Evolutionary conservation across 2,888 invertebrate genomes (phyloP).

Genomic region (Torymus tubicola): DNA sequence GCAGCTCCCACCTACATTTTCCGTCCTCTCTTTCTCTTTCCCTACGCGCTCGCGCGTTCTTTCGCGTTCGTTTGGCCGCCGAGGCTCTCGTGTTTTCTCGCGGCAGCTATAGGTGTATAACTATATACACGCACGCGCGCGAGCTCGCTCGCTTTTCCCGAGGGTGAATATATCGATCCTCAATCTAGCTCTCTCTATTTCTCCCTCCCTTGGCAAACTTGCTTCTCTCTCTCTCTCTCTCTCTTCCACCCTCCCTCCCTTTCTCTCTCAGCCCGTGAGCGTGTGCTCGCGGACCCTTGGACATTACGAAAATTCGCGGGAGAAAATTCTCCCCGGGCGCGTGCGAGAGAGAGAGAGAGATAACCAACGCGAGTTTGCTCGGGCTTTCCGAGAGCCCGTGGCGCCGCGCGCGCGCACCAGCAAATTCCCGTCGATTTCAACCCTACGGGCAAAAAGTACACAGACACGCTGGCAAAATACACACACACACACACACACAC

Average conservation of each 20-base stretch:
- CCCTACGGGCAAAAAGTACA: background rate
- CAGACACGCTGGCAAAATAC: too few species aligned
- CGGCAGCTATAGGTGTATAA: background rate
- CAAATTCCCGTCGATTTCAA: constrained; percentile 2
- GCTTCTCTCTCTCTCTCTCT: constrained; percentile 45
- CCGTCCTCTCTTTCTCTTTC: too few species aligned
- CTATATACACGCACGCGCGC: constrained; percentile 9
- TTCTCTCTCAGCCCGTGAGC: constrained; percentile 29
- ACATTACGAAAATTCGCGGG: constrained; percentile 55
- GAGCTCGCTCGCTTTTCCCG: constrained; percentile 48
- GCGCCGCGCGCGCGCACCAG: too few species aligned
- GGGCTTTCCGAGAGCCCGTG: constrained; percentile 6
- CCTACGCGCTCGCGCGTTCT: background rate
- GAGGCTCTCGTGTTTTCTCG: constrained; percentile 34
- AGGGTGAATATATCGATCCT: constrained; percentile 57
- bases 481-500: background rate
- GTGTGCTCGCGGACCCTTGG: constrained; percentile 36
- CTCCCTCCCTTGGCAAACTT: background rate
- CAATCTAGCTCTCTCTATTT: constrained; percentile 51
- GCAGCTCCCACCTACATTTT: background rate
- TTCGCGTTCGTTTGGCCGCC: constrained; percentile 38
- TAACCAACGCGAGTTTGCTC: background rate
- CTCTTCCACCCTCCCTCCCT: constrained; percentile 56
- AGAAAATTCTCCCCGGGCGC: constrained; percentile 37
- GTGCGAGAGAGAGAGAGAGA: too few species aligned